These are phyloP conservation scores for Alfaro cultratus DNA, from an alignment of 2,797 vertebrate species.

Conservation along the genomic window DNA sequence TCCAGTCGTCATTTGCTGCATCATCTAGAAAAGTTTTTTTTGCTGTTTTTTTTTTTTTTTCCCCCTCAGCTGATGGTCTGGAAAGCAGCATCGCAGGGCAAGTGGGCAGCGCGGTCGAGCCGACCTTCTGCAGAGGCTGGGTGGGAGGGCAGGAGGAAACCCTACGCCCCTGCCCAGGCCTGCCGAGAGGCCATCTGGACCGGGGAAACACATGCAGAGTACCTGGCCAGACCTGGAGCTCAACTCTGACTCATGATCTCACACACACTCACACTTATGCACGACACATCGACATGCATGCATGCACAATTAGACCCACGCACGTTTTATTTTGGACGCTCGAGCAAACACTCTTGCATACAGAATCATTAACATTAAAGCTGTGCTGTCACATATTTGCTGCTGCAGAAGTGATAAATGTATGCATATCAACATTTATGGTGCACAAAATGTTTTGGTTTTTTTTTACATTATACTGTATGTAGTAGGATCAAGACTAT, in stretches of 20 bases:
- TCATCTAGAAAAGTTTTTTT: slow-evolving; percentile 22
- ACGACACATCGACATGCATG: slow-evolving; percentile 27
- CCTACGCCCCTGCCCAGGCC: slow-evolving; percentile 75
- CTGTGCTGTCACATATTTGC: background rate
- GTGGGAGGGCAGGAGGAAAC: slow-evolving; percentile 82
- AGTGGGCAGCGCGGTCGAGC: slow-evolving; percentile 74
- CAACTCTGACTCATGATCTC: slow-evolving; percentile 63
- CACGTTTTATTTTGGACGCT: background rate
- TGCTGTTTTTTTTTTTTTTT: background rate
- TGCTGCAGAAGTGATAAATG: slow-evolving; percentile 17
- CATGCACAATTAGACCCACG: slow-evolving; percentile 27
- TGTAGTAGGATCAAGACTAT: slow-evolving; percentile 63
- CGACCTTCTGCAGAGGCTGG: slow-evolving; percentile 82
- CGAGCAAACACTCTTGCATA: background rate
- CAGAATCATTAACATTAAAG: background rate
- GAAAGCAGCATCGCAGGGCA: slow-evolving; percentile 53
- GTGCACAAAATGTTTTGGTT: slow-evolving; percentile 50
- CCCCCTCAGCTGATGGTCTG: slow-evolving; percentile 44
- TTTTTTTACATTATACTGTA: slow-evolving; percentile 49
- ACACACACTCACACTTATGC: slow-evolving; percentile 36
- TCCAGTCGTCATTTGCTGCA: slow-evolving; percentile 28
- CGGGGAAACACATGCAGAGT: slow-evolving; percentile 83
- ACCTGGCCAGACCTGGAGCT: slow-evolving; percentile 79
- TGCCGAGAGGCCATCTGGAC: slow-evolving; percentile 85
- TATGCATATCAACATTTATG: slow-evolving; percentile 35